A percentile compares a stretch with the other conserved stretches of the same genome.
Conservation (phyloP, 2,888 invertebrate genomes). For the Macrosiphum euphorbiae region DNA sequence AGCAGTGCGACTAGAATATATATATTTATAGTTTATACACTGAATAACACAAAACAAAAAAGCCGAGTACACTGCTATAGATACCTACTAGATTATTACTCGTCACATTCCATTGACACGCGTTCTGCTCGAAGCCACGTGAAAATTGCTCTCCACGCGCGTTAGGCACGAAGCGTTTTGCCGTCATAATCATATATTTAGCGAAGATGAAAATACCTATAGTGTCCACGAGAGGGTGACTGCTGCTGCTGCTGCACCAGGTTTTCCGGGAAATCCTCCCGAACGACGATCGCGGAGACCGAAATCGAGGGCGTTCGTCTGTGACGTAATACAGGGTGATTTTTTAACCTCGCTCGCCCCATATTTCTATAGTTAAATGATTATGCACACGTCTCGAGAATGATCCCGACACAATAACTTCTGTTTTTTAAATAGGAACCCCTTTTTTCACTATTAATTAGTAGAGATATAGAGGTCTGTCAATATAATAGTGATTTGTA, state of each 20-base stretch:
- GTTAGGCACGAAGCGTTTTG: neutral
- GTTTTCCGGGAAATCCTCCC: neutral
- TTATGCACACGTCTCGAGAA: no score
- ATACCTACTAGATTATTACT: conserved; percentile 6
- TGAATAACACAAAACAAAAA: conserved; percentile 33
- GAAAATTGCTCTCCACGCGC: conserved; percentile 41
- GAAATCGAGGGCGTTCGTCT: no score
- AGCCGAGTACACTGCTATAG: neutral
- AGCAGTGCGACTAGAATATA: neutral
- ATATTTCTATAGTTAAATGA: no score
- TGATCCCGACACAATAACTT: no score
- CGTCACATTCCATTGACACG: conserved; percentile 63
- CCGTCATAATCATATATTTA: neutral
- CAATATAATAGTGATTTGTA: no score
- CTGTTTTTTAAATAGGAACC: no score
- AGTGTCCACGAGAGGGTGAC: neutral
- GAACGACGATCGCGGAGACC: neutral
- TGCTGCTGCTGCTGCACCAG: neutral
- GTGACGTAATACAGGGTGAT: no score
- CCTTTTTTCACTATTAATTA: no score
- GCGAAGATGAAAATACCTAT: neutral
- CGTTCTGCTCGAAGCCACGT: conserved; percentile 60
- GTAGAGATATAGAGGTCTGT: no score
- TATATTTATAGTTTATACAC: neutral
- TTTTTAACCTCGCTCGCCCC: no score